phyloP scores from a whole-genome alignment of 2,113 vertebrate genomes.

The Sebastes fasciatus region DNA sequence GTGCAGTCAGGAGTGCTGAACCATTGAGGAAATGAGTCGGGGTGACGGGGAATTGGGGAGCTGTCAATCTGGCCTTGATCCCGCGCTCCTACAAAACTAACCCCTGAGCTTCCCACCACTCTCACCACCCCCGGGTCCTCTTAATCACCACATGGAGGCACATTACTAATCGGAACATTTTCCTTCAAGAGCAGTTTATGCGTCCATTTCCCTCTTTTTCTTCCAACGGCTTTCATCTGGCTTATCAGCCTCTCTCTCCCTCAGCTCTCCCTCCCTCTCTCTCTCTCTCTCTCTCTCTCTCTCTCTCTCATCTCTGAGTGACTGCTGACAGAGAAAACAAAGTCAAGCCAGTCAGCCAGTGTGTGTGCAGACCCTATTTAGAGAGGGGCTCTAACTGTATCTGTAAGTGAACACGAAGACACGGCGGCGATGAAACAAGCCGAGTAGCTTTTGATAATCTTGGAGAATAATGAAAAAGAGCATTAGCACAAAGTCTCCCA shows the following conservation, averaged over 20 bases:
- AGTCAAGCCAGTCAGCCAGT: constrained; percentile 4
- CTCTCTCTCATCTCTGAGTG: constrained; percentile 34
- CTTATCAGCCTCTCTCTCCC: constrained; percentile 21
- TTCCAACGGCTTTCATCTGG: constrained; percentile 40
- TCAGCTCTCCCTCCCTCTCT: not conserved
- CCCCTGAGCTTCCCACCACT: constrained; percentile 12
- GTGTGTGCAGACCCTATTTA: not conserved
- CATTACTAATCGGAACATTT: constrained; percentile 45
- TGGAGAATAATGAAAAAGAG: constrained; percentile 57
- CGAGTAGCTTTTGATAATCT: constrained; percentile 51
- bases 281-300: not conserved
- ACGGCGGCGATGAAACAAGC: constrained; percentile 20
- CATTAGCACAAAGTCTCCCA: constrained; percentile 52
- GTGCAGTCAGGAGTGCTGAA: constrained; percentile 25
- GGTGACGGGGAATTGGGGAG: constrained; percentile 14
- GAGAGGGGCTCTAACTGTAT: constrained; percentile 14
- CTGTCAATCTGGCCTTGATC: constrained; percentile 43
- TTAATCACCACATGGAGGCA: constrained; percentile 48
- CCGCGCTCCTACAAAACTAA: constrained; percentile 20
- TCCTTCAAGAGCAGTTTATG: constrained; percentile 36
- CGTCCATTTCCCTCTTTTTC: constrained; percentile 22
- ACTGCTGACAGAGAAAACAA: constrained; percentile 2
- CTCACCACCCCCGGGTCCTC: constrained; percentile 12
- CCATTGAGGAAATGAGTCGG: constrained; percentile 23
- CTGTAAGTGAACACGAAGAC: constrained; percentile 32